Conservation (phyloP, 2,113 vertebrate species). For the Hylia prasina region DNA sequence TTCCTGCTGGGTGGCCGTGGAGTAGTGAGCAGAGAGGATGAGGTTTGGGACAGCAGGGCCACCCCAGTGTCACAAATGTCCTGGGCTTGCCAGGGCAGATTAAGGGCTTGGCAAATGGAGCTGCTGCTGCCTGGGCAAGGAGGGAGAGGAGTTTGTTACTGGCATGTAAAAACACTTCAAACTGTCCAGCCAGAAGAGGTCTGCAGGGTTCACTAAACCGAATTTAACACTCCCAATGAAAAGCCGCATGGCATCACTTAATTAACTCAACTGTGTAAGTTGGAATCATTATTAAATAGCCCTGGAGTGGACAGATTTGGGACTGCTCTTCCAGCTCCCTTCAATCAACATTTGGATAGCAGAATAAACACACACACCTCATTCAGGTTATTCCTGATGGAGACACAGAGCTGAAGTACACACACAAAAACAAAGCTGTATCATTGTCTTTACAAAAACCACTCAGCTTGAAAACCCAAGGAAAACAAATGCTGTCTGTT, state of each 20-base stretch:
- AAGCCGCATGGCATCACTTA: background rate
- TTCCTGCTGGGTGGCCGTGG: background rate
- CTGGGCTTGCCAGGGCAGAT: background rate
- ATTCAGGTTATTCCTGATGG: background rate
- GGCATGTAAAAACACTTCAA: background rate
- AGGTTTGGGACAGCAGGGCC: background rate
- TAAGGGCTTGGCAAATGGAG: background rate
- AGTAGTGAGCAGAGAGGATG: background rate
- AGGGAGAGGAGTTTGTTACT: background rate
- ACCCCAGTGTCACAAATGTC: background rate
- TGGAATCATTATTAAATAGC: background rate
- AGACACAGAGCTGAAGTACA: background rate
- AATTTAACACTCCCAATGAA: background rate
- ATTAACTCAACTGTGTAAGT: background rate
- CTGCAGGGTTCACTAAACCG: background rate
- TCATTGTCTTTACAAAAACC: rapidly evolving
- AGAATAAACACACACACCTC: background rate
- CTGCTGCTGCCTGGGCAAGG: background rate
- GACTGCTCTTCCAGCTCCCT: background rate
- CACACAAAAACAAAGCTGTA: background rate
- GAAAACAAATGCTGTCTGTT: background rate
- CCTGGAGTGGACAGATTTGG: background rate
- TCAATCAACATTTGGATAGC: background rate
- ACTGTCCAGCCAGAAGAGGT: background rate
- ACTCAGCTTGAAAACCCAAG: background rate